Base-by-base conservation (phyloP, 2,888 invertebrate genomes). In the Megastigmus dorsalis region DNA sequence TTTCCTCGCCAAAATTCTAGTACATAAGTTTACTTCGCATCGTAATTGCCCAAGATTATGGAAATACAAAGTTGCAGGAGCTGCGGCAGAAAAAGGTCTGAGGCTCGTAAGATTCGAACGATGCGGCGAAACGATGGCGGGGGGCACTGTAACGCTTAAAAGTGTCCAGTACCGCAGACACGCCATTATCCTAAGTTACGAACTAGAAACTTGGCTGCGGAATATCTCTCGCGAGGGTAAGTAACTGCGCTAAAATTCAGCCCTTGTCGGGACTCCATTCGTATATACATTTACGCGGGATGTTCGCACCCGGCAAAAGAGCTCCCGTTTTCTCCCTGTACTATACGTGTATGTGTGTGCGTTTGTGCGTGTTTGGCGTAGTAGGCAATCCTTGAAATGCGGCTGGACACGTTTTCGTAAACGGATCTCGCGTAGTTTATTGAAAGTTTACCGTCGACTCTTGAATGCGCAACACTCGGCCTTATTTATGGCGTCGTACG, bases 391-490 rank as follows among this genome's bases (percentile, higher is more conserved):
- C 74, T 55, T 63, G 68, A 68, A 48, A 52, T 65, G 66, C 62
- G 73, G 60, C 75, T 33, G 69, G 77, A 81, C 80, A 80, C 81
- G 78, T 83, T 83, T 82, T 81, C 80, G 81, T 85, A 84, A 85
- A 85, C 83, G 84, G 83, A 85, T 84, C 81, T 79, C 78, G 78
- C n/a, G 74, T 80, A 81, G 83, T 84, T 84, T 82, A 84, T 84
- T 83, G 84, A 85, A 85, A 84, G 83, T 85, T 84, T 84, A 85
- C 82, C 81, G 78, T 80, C 78, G 76, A 77, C 79, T 66, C 28
- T 41, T 54, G 41, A 60, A 72, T 45, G 48, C 36, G 28, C 7
- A 1, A 30, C 30, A n/a, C 20, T 9, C 15, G 38, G 9, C n/a
- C n/a, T 73, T 73, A 73, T 73, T 66, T 73, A 73, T 43, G 66